A percentile compares a stretch with the other conserved stretches of the same genome.
These are phyloP conservation scores for Kobus ellipsiprymnus DNA, from an alignment of 2,113 vertebrate genomes.

Conservation along the genomic window DNA sequence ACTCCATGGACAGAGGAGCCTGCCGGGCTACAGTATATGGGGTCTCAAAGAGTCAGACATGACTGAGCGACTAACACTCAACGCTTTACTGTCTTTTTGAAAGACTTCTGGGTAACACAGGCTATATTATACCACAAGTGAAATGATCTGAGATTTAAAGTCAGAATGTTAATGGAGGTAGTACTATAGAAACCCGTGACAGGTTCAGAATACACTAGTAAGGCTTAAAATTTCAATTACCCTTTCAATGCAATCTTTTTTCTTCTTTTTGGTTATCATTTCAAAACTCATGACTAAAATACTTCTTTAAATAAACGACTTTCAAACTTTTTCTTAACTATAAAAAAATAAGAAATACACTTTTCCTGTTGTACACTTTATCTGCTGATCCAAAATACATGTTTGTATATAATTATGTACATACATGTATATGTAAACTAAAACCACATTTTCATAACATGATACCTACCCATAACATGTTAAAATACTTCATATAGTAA, in stretches of 20 bases:
- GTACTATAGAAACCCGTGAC: not conserved
- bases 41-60: not conserved
- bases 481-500: not conserved
- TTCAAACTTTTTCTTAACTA: not conserved
- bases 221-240: not conserved
- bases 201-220: not conserved
- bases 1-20: not conserved
- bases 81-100: not conserved
- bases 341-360: not conserved
- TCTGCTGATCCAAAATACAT: not conserved
- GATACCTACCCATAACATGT: not conserved
- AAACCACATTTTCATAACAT: not conserved
- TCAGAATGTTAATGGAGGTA: not conserved
- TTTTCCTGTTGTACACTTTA: not conserved
- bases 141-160: constrained; percentile 25
- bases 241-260: not conserved
- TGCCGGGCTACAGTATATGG: not conserved
- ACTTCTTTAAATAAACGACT: not conserved
- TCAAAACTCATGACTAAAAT: not conserved
- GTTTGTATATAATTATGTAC: not conserved
- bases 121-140: not conserved
- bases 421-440: not conserved
- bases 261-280: not conserved
- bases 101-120: not conserved
- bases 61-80: not conserved